phyloP scores from a whole-genome alignment of 2,888 invertebrate species.

The Junonia oenone region DNA sequence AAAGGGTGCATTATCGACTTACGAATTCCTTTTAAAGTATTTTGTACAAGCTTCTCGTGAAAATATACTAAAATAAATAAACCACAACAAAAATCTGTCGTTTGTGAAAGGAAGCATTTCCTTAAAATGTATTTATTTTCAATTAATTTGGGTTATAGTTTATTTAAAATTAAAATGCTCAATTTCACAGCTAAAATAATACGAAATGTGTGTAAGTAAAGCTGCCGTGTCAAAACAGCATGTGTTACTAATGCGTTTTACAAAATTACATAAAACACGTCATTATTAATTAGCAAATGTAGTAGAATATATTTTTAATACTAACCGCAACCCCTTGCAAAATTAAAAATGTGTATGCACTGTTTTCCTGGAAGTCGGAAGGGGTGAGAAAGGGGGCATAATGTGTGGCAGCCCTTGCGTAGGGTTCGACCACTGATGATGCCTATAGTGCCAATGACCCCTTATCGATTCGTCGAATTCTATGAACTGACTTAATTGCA shows the following conservation, averaged over 20 bases:
- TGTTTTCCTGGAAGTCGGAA: conserved; percentile 64
- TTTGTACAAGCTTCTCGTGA: background rate
- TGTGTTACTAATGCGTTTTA: background rate
- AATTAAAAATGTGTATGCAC: conserved; percentile 56
- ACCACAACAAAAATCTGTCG: background rate
- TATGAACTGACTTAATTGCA: conserved; percentile 64
- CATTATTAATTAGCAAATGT: conserved; percentile 20
- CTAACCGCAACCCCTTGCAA: conserved; percentile 45
- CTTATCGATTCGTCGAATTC: conserved; percentile 71
- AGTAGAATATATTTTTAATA: conserved; percentile 24
- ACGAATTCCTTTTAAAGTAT: background rate
- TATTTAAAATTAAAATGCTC: too few species aligned
- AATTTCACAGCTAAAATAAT: background rate
- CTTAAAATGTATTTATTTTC: too few species aligned
- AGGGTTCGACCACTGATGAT: conserved; percentile 68
- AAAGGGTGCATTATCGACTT: background rate
- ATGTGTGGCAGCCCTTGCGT: conserved; percentile 63
- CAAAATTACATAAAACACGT: background rate
- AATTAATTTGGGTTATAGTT: too few species aligned
- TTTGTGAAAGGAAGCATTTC: too few species aligned
- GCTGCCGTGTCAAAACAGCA: background rate
- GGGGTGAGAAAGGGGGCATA: conserved; percentile 56
- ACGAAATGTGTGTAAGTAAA: background rate
- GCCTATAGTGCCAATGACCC: conserved; percentile 74
- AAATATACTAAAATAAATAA: background rate